phyloP scores from a whole-genome alignment of 2,888 invertebrate species.

The Amblyjoppa fuscipennis region DNA sequence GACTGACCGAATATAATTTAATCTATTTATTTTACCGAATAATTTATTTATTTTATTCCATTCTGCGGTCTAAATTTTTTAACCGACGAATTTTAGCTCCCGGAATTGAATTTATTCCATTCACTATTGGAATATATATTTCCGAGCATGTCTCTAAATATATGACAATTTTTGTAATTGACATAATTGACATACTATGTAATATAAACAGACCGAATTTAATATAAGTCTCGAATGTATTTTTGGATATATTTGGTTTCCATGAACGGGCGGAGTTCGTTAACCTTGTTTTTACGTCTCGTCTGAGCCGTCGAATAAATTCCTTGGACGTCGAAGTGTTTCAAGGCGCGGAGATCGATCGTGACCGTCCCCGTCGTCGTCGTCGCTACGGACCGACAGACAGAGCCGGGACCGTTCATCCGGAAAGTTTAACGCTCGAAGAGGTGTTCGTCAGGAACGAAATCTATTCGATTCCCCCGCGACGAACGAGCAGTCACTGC shows the following conservation, averaged over 20 bases:
- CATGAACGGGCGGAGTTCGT: background rate
- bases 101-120: no score
- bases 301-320: slow-evolving; percentile 5
- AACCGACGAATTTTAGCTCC: no score
- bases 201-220: background rate
- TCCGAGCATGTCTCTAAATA: no score
- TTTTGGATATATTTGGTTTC: no score
- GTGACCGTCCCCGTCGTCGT: slow-evolving; percentile 28
- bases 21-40: background rate
- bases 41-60: no score
- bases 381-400: slow-evolving; percentile 50
- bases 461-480: slow-evolving; percentile 61
- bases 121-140: no score
- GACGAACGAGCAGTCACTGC: slow-evolving; percentile 28
- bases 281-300: background rate
- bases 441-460: slow-evolving; percentile 61
- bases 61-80: no score
- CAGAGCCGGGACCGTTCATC: slow-evolving; percentile 41
- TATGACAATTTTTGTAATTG: no score
- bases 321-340: slow-evolving; percentile 34
- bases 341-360: slow-evolving; percentile 60
- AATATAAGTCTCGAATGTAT: background rate
- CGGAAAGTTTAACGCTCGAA: slow-evolving; percentile 66
- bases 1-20: no score
- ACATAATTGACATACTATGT: no score